Percentiles rank a stretch among this genome's conserved stretches.
These are phyloP conservation scores for Hirtodrosophila confusa DNA, from an alignment of 2,888 invertebrate genomes.

Conservation along the genomic window DNA sequence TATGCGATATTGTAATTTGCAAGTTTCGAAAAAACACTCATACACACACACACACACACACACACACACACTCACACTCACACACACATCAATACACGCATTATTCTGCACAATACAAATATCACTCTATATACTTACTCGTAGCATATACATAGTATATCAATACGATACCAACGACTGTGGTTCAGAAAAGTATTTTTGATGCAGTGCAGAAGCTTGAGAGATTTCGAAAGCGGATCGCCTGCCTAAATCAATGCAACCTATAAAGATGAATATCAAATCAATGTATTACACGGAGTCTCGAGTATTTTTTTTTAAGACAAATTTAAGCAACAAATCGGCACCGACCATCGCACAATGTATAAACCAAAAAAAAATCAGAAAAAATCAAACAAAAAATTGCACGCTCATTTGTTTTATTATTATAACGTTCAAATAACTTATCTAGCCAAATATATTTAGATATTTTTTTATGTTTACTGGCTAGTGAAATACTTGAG, in stretches of 20 bases:
- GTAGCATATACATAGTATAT: neutral
- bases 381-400: too few relatives aligned
- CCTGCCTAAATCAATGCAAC: slow-evolving; percentile 41
- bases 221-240: slow-evolving; percentile 10
- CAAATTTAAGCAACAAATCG: slow-evolving; percentile 20
- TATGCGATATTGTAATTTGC: slow-evolving; percentile 71
- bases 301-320: slow-evolving; percentile 72
- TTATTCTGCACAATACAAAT: slow-evolving; percentile 37
- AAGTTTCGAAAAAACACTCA: slow-evolving; percentile 52
- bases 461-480: slow-evolving; percentile 8
- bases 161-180: slow-evolving; percentile 44
- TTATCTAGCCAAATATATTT: slow-evolving; percentile 33
- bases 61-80: slow-evolving; percentile 15
- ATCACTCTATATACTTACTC: slow-evolving; percentile 24
- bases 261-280: slow-evolving; percentile 55
- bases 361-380: slow-evolving; percentile 1
- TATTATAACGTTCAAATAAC: slow-evolving; percentile 15
- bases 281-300: slow-evolving; percentile 68
- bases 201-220: slow-evolving; percentile 49
- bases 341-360: slow-evolving; percentile 19
- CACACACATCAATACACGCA: slow-evolving; percentile 24
- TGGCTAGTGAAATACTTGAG: slow-evolving; percentile 66
- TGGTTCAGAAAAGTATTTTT: slow-evolving; percentile 68
- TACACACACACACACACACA: slow-evolving; percentile 24
- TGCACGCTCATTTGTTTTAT: slow-evolving; percentile 17